Evolutionary conservation across 2,113 vertebrate species (phyloP).

Genomic region (Pampusana beccarii): DNA sequence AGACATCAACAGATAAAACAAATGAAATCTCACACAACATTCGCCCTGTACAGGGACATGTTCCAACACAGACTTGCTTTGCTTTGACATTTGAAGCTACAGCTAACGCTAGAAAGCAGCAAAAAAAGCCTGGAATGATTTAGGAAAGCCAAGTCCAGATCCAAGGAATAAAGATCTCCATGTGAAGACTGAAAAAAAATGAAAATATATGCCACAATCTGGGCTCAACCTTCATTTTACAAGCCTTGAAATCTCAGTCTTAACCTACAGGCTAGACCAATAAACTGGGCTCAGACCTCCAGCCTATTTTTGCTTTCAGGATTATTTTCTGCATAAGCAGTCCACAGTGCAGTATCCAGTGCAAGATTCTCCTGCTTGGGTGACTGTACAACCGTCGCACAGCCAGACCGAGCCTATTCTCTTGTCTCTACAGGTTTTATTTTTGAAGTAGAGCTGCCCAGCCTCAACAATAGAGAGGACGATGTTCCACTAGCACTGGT

Average conservation of each 20-base stretch:
- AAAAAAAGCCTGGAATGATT: background rate
- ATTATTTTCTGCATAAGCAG: background rate
- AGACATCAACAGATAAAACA: background rate
- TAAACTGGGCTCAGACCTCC: background rate
- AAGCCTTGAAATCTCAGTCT: background rate
- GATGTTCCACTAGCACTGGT: background rate
- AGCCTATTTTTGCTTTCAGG: background rate
- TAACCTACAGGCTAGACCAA: background rate
- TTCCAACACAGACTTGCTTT: background rate
- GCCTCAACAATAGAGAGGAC: background rate
- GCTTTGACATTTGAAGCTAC: background rate
- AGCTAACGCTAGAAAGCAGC: background rate
- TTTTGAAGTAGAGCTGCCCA: background rate
- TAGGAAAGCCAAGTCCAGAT: background rate
- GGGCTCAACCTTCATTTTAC: background rate
- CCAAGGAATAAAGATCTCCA: background rate
- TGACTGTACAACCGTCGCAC: background rate
- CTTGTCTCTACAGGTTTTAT: background rate
- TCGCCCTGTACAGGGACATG: background rate
- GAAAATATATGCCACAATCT: background rate
- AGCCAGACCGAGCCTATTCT: background rate
- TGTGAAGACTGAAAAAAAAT: background rate
- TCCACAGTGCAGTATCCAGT: background rate
- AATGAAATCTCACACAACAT: background rate
- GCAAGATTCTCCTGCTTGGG: background rate